These are phyloP conservation scores for Sylvia borin DNA, from an alignment of 2,797 vertebrate species.

Conservation along the genomic window DNA sequence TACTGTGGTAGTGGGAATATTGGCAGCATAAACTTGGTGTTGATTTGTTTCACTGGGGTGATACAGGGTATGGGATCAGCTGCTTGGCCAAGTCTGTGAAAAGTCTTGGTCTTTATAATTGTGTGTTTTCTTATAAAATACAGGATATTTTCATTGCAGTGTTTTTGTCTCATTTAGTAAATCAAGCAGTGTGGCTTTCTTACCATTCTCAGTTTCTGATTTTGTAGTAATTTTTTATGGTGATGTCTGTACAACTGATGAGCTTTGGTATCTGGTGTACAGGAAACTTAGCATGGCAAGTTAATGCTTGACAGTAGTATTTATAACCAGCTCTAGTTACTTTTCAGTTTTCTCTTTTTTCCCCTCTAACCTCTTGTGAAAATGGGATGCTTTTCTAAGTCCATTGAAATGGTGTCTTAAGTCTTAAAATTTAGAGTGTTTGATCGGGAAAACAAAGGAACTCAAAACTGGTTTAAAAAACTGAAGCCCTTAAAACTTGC, in stretches of 20 bases:
- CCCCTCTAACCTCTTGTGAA: neutral
- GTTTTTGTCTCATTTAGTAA: neutral
- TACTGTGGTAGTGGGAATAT: neutral
- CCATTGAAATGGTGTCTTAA: neutral
- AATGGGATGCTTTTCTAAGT: neutral
- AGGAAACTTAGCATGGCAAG: neutral
- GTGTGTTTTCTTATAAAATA: accelerated
- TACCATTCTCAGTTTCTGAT: neutral
- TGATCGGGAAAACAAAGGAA: neutral
- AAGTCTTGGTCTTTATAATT: neutral
- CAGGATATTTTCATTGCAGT: neutral
- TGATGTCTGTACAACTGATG: neutral
- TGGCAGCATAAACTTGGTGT: neutral
- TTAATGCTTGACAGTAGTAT: neutral
- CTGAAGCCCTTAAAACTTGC: neutral
- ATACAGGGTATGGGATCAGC: neutral
- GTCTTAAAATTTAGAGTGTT: neutral
- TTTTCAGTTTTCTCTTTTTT: neutral
- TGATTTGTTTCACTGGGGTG: neutral
- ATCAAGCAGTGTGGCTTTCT: neutral
- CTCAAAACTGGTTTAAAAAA: neutral
- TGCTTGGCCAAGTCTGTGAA: neutral
- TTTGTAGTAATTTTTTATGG: neutral
- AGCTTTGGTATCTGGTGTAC: neutral
- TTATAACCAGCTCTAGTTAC: neutral